These are phyloP conservation scores for Parasteatoda lunata DNA, from an alignment of 2,888 invertebrate species.

Conservation along the genomic window DNA sequence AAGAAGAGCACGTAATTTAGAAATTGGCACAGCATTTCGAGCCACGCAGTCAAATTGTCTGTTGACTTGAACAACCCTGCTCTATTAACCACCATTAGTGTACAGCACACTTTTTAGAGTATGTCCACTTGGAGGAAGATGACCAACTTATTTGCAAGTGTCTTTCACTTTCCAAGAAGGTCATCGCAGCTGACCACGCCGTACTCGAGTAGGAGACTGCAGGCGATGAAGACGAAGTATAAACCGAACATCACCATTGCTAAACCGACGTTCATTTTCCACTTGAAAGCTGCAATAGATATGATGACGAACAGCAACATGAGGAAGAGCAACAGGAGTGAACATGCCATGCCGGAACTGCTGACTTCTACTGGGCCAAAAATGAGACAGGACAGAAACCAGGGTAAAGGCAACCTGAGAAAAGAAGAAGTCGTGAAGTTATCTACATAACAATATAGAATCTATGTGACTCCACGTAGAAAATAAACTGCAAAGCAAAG, in stretches of 20 bases:
- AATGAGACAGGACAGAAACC: conserved; percentile 81
- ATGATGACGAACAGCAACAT: conserved; percentile 97
- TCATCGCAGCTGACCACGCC: conserved; percentile 76
- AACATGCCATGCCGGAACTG: conserved; percentile 98
- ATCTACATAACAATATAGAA: not conserved
- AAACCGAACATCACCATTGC: conserved; percentile 97
- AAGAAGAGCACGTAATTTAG: not conserved
- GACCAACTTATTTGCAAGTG: not conserved
- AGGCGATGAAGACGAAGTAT: conserved; percentile 95
- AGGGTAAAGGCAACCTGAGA: conserved; percentile 84
- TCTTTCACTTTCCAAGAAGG: conserved; percentile 30
- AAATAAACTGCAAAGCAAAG: too few relatives aligned
- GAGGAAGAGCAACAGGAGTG: conserved; percentile 94
- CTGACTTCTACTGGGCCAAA: conserved; percentile 93
- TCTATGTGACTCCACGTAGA: not conserved
- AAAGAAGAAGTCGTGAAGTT: too few relatives aligned
- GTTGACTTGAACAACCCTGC: not conserved
- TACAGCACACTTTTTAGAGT: not conserved
- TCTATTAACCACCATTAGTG: not conserved
- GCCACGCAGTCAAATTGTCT: not conserved
- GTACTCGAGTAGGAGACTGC: conserved; percentile 95
- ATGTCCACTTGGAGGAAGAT: too few relatives aligned
- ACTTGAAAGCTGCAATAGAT: conserved; percentile 94
- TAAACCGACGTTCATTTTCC: conserved; percentile 97
- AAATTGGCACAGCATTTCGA: not conserved